Evolutionary conservation across 2,113 vertebrate species (phyloP), one percentile per base, ranked within the genome.

Genomic region (Ardeotis arabs): DNA sequence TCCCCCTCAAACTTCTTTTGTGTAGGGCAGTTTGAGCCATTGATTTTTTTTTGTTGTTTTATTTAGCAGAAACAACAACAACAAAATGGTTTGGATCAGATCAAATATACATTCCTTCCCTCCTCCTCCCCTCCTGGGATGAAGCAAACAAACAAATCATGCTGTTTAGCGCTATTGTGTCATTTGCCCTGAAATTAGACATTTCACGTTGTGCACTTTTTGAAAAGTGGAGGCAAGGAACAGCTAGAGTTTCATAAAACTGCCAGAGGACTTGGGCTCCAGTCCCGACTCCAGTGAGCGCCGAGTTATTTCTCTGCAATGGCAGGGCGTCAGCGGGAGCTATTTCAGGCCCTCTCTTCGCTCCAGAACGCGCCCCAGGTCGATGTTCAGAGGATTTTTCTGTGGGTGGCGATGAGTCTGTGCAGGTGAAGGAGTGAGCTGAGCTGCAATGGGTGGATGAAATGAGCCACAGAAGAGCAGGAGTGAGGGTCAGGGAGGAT

Each of bases 161-260:
- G 87, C 78, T 6, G 16, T 88, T 96, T 96, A 96, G 75, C 95
- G 94, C 90, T 88, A 80, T 95, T 96, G 93, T 96, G 94, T 96
- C 95, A 91, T 93, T 96, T 96, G 81, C 89, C 93, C 87, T 2
- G 0, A 84, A 94, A 96, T 6, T 15, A 96, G 93, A 52, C 55
- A 58, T 95, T 96, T 83, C 20, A 53, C 91, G 95, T 84, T 86
- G 90, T 95, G 60, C 4, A 7, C 70, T 93, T 85, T 96, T 78
- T 76, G 87, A 83, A 94, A 96, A 96, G 87, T 81, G 85, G 45
- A 93, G 87, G 53, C 14, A 7, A 93, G 45, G 70, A 95, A 79
- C 74, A 89, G 53, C 74, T 72, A 66, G 74, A 87, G 70, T 96
- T 96, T 95, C 96, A 93, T 72, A 85, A 93, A 96, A 91, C 62